Evolutionary conservation across 2,113 vertebrate species (phyloP).

Genomic region (Macaca mulatta): DNA sequence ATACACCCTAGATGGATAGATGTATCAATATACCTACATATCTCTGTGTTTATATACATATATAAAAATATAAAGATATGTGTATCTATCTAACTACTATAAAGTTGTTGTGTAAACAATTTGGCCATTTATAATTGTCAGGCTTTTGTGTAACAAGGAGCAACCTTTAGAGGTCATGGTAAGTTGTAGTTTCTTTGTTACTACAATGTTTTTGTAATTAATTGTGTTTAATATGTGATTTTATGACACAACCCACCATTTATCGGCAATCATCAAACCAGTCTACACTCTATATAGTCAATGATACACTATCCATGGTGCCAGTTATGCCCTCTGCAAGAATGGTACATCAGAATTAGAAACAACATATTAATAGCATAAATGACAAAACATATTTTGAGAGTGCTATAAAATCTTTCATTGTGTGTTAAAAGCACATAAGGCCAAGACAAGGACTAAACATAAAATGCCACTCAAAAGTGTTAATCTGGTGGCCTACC

Average conservation of each 20-base stretch:
- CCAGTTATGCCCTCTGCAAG: neutral
- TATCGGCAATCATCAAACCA: neutral
- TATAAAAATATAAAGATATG: neutral
- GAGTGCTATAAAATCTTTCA: neutral
- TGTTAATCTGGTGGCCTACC: neutral
- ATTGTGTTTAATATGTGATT: neutral
- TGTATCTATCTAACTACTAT: neutral
- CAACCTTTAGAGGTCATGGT: rapidly evolving
- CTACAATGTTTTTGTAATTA: neutral
- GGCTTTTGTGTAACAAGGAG: neutral
- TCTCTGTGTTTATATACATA: neutral
- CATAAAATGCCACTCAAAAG: neutral
- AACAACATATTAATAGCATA: neutral
- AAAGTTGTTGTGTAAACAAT: neutral
- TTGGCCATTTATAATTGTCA: neutral
- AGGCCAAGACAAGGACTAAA: neutral
- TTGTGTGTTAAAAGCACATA: neutral
- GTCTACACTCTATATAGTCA: neutral
- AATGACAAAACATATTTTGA: neutral
- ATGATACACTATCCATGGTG: neutral
- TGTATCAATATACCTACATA: neutral
- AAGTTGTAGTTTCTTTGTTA: neutral
- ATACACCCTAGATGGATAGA: neutral
- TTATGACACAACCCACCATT: neutral
- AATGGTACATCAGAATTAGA: neutral